Base-by-base conservation (phyloP, 2,888 invertebrate genomes). In the Luperina nickerlii region DNA sequence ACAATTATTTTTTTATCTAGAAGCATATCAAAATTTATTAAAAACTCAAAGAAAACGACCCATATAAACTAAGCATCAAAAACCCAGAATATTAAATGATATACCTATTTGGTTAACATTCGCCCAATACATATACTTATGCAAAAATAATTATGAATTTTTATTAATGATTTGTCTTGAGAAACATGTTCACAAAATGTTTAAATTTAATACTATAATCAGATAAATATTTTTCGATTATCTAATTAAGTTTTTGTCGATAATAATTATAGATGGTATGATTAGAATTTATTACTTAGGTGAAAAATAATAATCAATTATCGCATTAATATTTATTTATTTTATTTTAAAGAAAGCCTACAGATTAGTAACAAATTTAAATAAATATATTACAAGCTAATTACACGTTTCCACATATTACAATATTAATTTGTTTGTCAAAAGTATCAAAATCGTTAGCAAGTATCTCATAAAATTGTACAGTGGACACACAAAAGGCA, bases 371-470 rank as follows among this genome's bases (percentile, higher is more conserved):
- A 60, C 60, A 60, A 13, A n/a, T 0, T n/a, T n/a, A 13, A 51
- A 75, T 54, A 2, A 24, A 24, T 54, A 54, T 65, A 54, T n/a
- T 24, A 48, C 6, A 51, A 63, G n/a, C 60, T n/a, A 11, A n/a
- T 11, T n/a, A 11, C n/a, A 15, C 7, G 15, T 27, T 27, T 62
- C 15, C 62, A 62, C 15, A 7, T 62, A 38, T 24, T 24, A 65
- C 0, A 13, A 27, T 24, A 51, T 70, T 63, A 45, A 71, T 54
- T 13, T 72, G 11, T 48, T 32, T 24, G n/a, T 65, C 11, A 82
- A 72, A 92, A 93, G 93, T 92, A 94, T 92, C 94, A 94, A 94
- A 82, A 91, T 68, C 67, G 68, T 66, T 63, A 51, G 71, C 18
- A 54, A 75, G 11, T 38, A 38, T 38, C 38, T 38, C 68, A 68